phyloP scores from a whole-genome alignment of 2,888 invertebrate species.

The Aleiodes leptofemur region DNA sequence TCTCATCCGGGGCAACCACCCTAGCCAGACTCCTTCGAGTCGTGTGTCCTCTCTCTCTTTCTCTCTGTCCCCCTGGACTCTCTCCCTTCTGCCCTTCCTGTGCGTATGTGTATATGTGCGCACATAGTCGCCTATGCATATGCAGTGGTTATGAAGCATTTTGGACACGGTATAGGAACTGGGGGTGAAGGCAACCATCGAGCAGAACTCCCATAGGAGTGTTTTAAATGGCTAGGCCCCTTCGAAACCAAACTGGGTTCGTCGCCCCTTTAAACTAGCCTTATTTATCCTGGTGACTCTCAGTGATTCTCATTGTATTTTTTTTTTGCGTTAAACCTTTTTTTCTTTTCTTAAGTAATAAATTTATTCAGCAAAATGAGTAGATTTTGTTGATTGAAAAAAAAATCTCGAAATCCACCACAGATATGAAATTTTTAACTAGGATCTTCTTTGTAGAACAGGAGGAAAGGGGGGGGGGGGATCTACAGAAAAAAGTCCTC shows the following conservation, averaged over 20 bases:
- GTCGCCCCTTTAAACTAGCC: conserved; percentile 69
- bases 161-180: conserved; percentile 31
- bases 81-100: conserved; percentile 31
- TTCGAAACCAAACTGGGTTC: conserved; percentile 60
- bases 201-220: conserved; percentile 72
- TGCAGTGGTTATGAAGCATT: conserved; percentile 29
- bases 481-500: no score
- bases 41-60: not conserved
- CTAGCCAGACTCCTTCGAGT: conserved; percentile 46
- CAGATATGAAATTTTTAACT: no score
- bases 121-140: conserved; percentile 37
- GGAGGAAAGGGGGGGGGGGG: no score
- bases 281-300: conserved; percentile 52
- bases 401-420: no score
- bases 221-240: conserved; percentile 74
- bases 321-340: no score
- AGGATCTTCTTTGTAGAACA: no score
- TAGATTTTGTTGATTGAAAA: no score
- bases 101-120: conserved; percentile 2
- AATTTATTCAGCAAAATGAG: no score
- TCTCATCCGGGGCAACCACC: conserved; percentile 40
- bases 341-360: no score
- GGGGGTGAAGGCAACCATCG: conserved; percentile 19
- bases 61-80: conserved; percentile 4
- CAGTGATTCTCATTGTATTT: conserved; percentile 38